phyloP scores from a whole-genome alignment of 2,888 invertebrate genomes.

The Pterobdella sp. region DNA sequence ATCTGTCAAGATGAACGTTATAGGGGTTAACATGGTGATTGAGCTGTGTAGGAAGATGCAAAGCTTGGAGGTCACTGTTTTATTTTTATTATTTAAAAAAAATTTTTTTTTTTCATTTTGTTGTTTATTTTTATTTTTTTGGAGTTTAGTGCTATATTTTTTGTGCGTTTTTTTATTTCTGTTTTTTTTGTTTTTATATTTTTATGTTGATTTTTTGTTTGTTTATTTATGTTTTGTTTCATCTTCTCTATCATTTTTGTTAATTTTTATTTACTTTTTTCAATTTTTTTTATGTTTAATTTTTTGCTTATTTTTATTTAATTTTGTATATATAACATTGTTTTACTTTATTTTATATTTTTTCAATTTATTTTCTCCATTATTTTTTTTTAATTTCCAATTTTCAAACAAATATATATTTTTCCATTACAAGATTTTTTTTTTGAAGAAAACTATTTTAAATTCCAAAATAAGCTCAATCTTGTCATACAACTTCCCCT shows the following conservation, averaged over 20 bases:
- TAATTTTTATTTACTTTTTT: neutral
- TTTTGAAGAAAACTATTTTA: no score
- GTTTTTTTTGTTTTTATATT: no score
- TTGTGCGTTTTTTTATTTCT: neutral
- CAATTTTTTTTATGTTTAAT: neutral
- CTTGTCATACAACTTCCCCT: no score
- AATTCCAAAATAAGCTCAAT: no score
- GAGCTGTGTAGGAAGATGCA: conserved; percentile 34
- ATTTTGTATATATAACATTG: no score
- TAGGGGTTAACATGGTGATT: conserved; percentile 33
- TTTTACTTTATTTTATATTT: no score
- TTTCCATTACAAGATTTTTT: no score
- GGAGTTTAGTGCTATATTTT: neutral
- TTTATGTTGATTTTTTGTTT: no score
- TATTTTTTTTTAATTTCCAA: no score
- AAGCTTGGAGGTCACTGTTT: conserved; percentile 34
- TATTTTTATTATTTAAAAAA: neutral
- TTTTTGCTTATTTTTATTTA: no score
- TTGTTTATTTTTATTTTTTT: neutral
- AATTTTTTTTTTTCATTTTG: neutral
- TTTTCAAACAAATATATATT: no score
- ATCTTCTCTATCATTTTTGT: neutral
- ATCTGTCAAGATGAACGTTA: conserved; percentile 63
- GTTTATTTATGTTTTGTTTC: conserved; percentile 1
- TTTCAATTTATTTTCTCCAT: no score